phyloP scores from a whole-genome alignment of 2,113 vertebrate species.

The Lynx canadensis region DNA sequence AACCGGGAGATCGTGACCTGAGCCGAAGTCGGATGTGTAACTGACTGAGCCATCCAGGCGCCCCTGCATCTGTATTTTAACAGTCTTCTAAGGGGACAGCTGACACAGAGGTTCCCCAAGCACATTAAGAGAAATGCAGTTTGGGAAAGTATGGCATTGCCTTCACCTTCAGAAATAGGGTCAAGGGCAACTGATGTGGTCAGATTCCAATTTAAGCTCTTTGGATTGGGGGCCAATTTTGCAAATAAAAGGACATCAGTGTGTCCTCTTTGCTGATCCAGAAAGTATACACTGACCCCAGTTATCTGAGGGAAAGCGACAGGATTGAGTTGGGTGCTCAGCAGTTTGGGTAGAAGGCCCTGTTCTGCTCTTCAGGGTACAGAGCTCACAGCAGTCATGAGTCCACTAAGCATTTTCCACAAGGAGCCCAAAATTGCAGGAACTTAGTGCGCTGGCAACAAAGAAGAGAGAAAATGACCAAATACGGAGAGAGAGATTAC shows the following conservation, averaged over 20 bases:
- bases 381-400: not conserved
- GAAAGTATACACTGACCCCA: not conserved
- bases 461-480: constrained; percentile 35
- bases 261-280: not conserved
- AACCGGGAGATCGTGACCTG: too few relatives aligned
- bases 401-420: not conserved
- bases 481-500: constrained; percentile 32
- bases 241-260: not conserved
- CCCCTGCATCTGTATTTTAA: not conserved
- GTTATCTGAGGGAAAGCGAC: not conserved
- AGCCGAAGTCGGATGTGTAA: too few relatives aligned
- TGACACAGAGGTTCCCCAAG: not conserved
- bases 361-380: not conserved
- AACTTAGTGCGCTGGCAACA: not conserved
- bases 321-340: not conserved
- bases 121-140: not conserved
- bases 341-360: not conserved
- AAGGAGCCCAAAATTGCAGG: not conserved
- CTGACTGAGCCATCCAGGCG: too few relatives aligned
- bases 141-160: not conserved
- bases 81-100: not conserved
- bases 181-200: not conserved
- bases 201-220: not conserved
- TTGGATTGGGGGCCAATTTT: not conserved
- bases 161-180: constrained; percentile 14